These are phyloP conservation scores for Nilaparvata lugens DNA, from an alignment of 1,140 invertebrate genomes.

Conservation along the genomic window DNA sequence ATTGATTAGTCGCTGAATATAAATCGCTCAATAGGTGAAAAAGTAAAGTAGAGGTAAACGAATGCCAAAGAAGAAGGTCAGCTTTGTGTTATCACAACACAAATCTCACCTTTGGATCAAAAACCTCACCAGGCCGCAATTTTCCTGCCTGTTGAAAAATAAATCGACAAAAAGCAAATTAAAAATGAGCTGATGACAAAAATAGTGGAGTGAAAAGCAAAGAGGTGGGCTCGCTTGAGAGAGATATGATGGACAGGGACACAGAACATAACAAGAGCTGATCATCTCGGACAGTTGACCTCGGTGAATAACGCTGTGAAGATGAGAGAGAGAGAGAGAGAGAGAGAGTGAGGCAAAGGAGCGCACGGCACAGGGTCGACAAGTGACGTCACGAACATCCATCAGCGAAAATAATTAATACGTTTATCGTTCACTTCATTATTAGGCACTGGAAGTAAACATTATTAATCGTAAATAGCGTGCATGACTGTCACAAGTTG, in stretches of 20 bases:
- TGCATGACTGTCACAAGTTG: too few relatives aligned
- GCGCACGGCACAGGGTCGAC: background rate
- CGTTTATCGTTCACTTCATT: too few relatives aligned
- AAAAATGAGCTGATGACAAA: constrained; percentile 3
- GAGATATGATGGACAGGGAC: too few relatives aligned
- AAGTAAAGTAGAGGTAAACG: constrained; percentile 4
- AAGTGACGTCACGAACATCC: background rate
- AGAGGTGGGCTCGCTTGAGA: too few relatives aligned
- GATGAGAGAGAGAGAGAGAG: too few relatives aligned
- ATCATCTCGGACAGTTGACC: too few relatives aligned
- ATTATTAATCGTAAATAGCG: too few relatives aligned
- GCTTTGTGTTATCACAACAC: constrained; percentile 46
- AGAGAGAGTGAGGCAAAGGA: background rate
- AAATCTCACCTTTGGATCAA: constrained; percentile 66
- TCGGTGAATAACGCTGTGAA: background rate
- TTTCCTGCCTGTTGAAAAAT: constrained; percentile 52
- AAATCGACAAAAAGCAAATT: constrained; percentile 21
- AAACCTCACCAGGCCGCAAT: constrained; percentile 68
- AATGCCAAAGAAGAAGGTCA: constrained; percentile 40
- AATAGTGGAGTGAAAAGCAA: too few relatives aligned
- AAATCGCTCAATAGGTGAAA: too few relatives aligned
- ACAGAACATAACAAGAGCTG: too few relatives aligned
- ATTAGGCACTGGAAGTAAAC: too few relatives aligned
- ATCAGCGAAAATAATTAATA: too few relatives aligned
- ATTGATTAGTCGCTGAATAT: background rate